Conservation (phyloP, 2,113 vertebrate species). For the Galeopterus variegatus region DNA sequence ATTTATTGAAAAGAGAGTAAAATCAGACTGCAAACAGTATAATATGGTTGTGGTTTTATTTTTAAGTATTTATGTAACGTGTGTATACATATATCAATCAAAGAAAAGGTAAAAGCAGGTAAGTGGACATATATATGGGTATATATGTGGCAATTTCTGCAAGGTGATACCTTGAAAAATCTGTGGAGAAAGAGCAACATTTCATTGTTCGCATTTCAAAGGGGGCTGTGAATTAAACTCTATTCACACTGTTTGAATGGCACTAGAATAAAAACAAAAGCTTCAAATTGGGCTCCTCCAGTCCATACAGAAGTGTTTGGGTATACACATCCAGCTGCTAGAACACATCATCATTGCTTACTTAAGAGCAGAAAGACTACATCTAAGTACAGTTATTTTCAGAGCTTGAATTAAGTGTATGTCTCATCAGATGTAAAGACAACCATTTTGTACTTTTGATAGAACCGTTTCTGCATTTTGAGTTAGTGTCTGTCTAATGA, state of each 20-base stretch:
- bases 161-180: neutral
- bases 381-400: conserved; percentile 7
- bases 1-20: neutral
- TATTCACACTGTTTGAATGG: neutral
- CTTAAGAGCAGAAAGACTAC: conserved; percentile 11
- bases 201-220: neutral
- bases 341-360: neutral
- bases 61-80: neutral
- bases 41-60: neutral
- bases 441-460: neutral
- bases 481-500: conserved; percentile 55
- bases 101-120: neutral
- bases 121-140: neutral
- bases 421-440: neutral
- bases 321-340: neutral
- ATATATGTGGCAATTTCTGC: neutral
- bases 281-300: neutral
- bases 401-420: neutral
- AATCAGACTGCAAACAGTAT: neutral
- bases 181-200: neutral
- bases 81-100: neutral
- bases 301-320: conserved; percentile 19
- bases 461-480: neutral
- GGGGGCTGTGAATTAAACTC: conserved; percentile 35
- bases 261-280: conserved; percentile 60